These are phyloP conservation scores for Alligator mississippiensis DNA, from an alignment of 2,113 vertebrate species.

Conservation along the genomic window DNA sequence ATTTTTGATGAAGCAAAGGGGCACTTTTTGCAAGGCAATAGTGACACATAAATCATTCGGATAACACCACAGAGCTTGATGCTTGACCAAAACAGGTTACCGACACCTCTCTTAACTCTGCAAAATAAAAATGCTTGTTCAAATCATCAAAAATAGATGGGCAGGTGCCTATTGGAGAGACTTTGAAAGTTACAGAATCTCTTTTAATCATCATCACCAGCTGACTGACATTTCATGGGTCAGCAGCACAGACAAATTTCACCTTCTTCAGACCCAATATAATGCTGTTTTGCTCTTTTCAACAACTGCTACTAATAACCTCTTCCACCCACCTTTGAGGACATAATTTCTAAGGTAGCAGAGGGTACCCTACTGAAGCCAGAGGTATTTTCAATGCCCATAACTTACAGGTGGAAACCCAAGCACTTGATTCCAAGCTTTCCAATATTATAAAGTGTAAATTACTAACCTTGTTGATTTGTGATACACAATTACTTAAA, in stretches of 20 bases:
- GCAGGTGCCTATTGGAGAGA: neutral
- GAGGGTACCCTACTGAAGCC: neutral
- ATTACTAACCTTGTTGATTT: neutral
- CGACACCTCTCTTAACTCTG: neutral
- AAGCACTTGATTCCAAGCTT: neutral
- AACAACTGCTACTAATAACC: slow-evolving; percentile 6
- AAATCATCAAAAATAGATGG: neutral
- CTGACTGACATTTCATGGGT: neutral
- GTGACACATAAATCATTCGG: neutral
- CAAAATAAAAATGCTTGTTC: neutral
- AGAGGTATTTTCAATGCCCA: neutral
- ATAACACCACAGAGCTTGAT: fast-evolving
- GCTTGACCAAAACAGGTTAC: neutral
- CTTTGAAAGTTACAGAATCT: neutral
- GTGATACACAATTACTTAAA: neutral
- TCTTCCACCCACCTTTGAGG: neutral
- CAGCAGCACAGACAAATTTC: slow-evolving; percentile 36
- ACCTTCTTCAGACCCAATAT: neutral
- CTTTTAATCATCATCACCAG: neutral
- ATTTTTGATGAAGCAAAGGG: neutral
- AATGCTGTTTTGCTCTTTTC: neutral
- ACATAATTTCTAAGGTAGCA: neutral
- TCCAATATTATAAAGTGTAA: fast-evolving
- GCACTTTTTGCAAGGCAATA: neutral
- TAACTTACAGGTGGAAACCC: neutral